phyloP scores from a whole-genome alignment of 2,888 invertebrate species.

The Choristoneura rosaceana region DNA sequence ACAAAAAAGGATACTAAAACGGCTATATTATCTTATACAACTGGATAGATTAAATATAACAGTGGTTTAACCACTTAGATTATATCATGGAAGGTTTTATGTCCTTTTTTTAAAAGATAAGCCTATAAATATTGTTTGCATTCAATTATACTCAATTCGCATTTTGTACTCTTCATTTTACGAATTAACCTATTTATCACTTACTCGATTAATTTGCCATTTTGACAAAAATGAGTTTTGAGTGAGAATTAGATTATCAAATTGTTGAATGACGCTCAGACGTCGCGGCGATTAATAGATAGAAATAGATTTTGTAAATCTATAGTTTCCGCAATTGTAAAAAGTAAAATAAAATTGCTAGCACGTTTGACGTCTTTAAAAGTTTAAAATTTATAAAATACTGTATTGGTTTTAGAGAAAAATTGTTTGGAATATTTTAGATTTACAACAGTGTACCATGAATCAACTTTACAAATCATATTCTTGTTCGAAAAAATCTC shows the following conservation, averaged over 20 bases:
- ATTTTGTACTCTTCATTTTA: slow-evolving; percentile 16
- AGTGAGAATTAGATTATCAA: background rate
- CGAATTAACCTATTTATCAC: background rate
- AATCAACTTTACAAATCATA: background rate
- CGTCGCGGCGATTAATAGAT: background rate
- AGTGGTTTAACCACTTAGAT: no score
- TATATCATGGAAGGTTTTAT: background rate
- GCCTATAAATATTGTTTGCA: background rate
- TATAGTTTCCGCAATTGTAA: background rate
- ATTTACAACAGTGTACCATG: background rate
- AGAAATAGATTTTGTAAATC: background rate
- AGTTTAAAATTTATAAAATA: slow-evolving; percentile 16
- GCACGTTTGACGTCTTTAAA: background rate
- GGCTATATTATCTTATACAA: background rate
- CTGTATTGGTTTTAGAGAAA: slow-evolving; percentile 27
- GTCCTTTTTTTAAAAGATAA: background rate
- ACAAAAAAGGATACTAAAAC: background rate
- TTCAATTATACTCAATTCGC: background rate
- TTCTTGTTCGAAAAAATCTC: slow-evolving; percentile 1
- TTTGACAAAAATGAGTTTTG: background rate
- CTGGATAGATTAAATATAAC: background rate
- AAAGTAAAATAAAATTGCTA: background rate
- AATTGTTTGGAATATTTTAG: background rate
- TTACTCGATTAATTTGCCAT: background rate
- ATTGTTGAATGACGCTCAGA: background rate